These are phyloP conservation scores for Troides oblongomaculatus DNA, from an alignment of 2,888 invertebrate species.

Conservation along the genomic window DNA sequence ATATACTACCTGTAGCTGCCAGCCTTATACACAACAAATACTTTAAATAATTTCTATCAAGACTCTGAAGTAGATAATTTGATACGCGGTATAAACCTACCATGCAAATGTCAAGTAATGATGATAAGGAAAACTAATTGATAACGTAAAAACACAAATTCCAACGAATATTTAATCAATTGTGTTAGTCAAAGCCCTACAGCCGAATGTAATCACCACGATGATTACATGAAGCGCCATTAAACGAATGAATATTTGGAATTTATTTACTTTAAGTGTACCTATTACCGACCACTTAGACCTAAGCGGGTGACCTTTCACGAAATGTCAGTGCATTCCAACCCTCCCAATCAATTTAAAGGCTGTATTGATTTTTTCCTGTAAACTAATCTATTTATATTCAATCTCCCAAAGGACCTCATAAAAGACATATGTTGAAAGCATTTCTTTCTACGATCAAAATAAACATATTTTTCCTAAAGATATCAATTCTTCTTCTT, in stretches of 20 bases:
- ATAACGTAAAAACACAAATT: background rate
- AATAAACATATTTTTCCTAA: too few species aligned
- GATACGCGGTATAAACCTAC: too few species aligned
- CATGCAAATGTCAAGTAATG: background rate
- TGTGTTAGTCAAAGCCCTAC: slow-evolving; percentile 1
- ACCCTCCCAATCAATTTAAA: slow-evolving; percentile 21
- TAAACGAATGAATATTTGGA: slow-evolving; percentile 19
- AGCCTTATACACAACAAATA: background rate
- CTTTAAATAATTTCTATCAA: background rate
- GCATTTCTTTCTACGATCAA: background rate
- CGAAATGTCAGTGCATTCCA: slow-evolving; percentile 28
- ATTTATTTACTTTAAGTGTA: slow-evolving; percentile 28
- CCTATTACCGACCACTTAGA: slow-evolving; percentile 25
- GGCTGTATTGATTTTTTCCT: slow-evolving; percentile 16
- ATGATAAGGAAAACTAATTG: background rate
- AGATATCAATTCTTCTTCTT: too few species aligned
- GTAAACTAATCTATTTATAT: slow-evolving; percentile 9
- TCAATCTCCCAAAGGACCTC: slow-evolving; percentile 6
- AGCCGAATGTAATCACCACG: background rate
- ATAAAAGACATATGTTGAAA: background rate
- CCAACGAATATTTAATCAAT: slow-evolving; percentile 3
- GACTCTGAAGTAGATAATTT: too few species aligned
- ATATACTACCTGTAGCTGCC: too few species aligned
- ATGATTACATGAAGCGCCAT: slow-evolving; percentile 20
- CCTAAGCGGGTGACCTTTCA: slow-evolving; percentile 23